Base-by-base conservation (phyloP, 2,797 vertebrate species). In the Propithecus deckenii region DNA sequence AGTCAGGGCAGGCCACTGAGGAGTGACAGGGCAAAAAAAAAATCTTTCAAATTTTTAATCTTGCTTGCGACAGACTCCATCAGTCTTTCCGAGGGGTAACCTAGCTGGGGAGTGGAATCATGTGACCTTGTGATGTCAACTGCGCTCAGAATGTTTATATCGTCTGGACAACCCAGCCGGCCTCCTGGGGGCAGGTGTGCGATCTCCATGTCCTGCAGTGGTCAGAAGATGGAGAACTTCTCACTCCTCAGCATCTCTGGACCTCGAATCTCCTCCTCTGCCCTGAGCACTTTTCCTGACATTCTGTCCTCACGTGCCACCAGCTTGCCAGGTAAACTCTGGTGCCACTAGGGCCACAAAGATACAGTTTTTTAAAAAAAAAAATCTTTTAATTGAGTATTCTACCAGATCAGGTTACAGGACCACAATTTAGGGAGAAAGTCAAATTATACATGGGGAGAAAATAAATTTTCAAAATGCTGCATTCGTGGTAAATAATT, bases 171-270 rank as follows among this genome's bases (percentile, higher is more conserved):
- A 96, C 69, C 71, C 28, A 14, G 48, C n/a, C 85, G 38, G 43
- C 30, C 59, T 38, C 74, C 8, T 10, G 67, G 48, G 74, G 80
- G 69, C 85, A 41, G 81, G 32, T 15, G 86, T 71, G 59, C 17
- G 50, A 63, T 30, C 80, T 74, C 67, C 57, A 7, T 5, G 80
- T 38, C 69, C 59, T 38, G 35, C 3, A 1, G 55, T 4, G 0
- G 11, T 0, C 89, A 80, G 38, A 89, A 32, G 20, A 98, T 97
- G 97, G 98, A 98, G 72, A 96, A 92, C 67, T 98, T 95, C 55
- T 91, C 96, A 28, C 75, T 98, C 46, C 94, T 98, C 30, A 94
- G 89, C 4, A 15, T 96, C 78, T 96, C 97, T 13, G 75, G 61
- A 0, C 52, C 74, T n/a, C 85, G 52, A 9, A 20, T 80, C 69